These are phyloP conservation scores for Phytoseiulus persimilis DNA, from an alignment of 2,888 invertebrate species.

Conservation along the genomic window DNA sequence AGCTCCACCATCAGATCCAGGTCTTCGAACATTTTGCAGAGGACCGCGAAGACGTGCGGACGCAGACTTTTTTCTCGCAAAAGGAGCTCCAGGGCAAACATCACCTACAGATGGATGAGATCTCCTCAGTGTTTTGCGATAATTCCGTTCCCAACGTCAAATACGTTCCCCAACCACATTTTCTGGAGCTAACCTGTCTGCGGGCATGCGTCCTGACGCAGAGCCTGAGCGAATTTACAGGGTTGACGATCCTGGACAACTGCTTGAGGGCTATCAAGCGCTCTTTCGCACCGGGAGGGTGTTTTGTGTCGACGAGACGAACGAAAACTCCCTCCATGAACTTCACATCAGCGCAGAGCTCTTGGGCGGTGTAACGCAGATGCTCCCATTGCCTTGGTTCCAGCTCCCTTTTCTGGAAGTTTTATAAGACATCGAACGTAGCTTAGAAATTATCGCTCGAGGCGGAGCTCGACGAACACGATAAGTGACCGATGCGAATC, in stretches of 20 bases:
- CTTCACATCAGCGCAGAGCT: not conserved
- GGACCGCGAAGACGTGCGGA: not conserved
- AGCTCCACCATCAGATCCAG: not conserved
- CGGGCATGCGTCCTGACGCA: not conserved
- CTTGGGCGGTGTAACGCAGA: not conserved
- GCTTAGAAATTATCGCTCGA: not conserved
- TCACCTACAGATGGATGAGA: not conserved
- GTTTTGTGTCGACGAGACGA: not conserved
- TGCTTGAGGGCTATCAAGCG: not conserved
- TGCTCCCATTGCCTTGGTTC: not conserved
- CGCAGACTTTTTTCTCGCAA: not conserved
- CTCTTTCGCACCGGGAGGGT: not conserved
- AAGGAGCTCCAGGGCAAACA: not conserved
- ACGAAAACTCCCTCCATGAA: not conserved
- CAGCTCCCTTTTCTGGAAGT: not conserved
- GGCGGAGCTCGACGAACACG: not conserved
- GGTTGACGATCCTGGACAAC: not conserved
- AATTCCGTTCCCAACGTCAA: too few species aligned
- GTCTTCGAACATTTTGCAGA: not conserved
- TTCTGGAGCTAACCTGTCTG: not conserved
- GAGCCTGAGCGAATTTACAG: not conserved
- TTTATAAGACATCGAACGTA: too few species aligned
- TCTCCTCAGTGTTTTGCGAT: too few species aligned
- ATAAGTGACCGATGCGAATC: not conserved
- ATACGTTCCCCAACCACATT: too few species aligned